Percentiles rank a stretch among this genome's conserved stretches.
These are phyloP conservation scores for Pachyuromys duprasi DNA, from an alignment of 2,797 vertebrate genomes.

Conservation along the genomic window DNA sequence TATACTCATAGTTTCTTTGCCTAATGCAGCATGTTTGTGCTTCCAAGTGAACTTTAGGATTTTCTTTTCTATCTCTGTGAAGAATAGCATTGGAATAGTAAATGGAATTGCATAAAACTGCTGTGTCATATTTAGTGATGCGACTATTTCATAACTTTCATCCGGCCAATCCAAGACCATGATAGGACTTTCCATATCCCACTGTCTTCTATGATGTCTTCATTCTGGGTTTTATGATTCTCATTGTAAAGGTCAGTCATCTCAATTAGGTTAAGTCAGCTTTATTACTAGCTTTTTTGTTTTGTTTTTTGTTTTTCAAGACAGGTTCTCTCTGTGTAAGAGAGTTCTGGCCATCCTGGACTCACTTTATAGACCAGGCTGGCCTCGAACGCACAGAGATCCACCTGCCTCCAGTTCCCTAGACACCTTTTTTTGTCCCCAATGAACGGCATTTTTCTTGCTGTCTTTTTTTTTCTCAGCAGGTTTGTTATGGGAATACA, in stretches of 20 bases:
- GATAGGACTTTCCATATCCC: not conserved
- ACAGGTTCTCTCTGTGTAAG: too few species aligned
- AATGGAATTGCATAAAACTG: not conserved
- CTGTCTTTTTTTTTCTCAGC: not conserved
- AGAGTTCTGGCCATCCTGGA: too few species aligned
- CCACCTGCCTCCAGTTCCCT: too few species aligned
- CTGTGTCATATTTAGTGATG: not conserved
- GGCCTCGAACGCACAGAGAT: too few species aligned
- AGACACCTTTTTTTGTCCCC: not conserved
- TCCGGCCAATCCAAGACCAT: not conserved
- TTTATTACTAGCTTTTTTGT: not conserved
- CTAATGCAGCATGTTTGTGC: not conserved
- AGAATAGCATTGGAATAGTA: too few species aligned
- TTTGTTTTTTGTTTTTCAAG: too few species aligned
- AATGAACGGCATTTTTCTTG: not conserved
- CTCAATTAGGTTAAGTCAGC: not conserved
- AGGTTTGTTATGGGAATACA: not conserved
- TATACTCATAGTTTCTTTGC: not conserved
- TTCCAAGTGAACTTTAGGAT: not conserved
- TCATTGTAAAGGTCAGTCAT: not conserved
- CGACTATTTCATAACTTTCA: not conserved
- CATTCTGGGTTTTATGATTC: not conserved
- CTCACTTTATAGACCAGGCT: too few species aligned
- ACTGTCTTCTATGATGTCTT: not conserved
- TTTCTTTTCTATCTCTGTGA: not conserved